Conservation (phyloP, 2,113 vertebrate genomes). For the mouse (Mus musculus) region GRCm39 chr11:19511001-19511500, state of each 20-base stretch:
- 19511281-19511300: neutral
- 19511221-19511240: neutral
- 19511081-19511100: neutral
- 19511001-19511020: slow-evolving; percentile 34
- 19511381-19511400: neutral
- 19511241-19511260: neutral
- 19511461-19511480: neutral
- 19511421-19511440: neutral
- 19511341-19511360: neutral
- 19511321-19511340: neutral
- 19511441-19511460: neutral
- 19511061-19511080: neutral
- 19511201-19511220: neutral
- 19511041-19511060: neutral
- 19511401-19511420: neutral
- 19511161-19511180: neutral
- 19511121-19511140: neutral
- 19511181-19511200: neutral
- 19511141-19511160: neutral
- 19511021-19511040: neutral
- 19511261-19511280: neutral
- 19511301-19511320: neutral
- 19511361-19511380: neutral
- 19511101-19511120: neutral
- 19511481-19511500: neutral